Percentiles rank a stretch among this genome's conserved stretches.
Conservation (phyloP, 2,113 vertebrate genomes). For the Gymnobelideus leadbeateri region DNA sequence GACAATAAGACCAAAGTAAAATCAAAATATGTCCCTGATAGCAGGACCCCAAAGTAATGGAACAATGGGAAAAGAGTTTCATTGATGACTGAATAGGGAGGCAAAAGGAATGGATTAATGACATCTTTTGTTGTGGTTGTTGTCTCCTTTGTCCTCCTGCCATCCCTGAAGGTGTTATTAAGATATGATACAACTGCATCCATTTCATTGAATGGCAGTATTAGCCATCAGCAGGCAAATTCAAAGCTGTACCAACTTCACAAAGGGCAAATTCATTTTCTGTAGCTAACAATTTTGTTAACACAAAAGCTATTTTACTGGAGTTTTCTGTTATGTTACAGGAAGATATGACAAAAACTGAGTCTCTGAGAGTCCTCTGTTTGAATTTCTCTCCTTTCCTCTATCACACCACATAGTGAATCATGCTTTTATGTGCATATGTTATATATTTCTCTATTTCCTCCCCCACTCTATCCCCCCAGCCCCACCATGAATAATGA, state of each 20-base stretch:
- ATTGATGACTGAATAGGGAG: background rate
- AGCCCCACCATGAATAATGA: background rate
- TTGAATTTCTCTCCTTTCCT: background rate
- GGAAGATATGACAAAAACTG: conserved; percentile 15
- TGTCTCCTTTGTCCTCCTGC: conserved; percentile 5
- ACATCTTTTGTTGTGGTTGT: background rate
- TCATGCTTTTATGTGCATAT: background rate
- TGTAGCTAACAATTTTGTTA: conserved; percentile 23
- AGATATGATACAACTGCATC: background rate
- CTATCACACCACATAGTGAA: background rate
- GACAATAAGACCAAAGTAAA: background rate
- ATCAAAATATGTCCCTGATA: conserved; percentile 27
- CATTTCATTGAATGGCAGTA: background rate
- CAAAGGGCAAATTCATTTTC: conserved; percentile 7
- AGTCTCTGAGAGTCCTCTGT: background rate
- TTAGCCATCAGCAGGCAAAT: conserved; percentile 30
- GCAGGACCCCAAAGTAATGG: conserved; percentile 17
- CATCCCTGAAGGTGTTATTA: background rate
- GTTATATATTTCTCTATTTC: background rate
- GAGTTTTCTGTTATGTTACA: conserved; percentile 43
- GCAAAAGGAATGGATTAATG: conserved; percentile 1
- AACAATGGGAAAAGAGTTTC: conserved; percentile 9
- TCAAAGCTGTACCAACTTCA: background rate
- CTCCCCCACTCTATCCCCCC: background rate
- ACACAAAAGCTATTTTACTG: conserved; percentile 24